A percentile compares a stretch with the other conserved stretches of the same genome.
Evolutionary conservation across 2,113 vertebrate species (phyloP).

Genomic region (Gavia stellata): DNA sequence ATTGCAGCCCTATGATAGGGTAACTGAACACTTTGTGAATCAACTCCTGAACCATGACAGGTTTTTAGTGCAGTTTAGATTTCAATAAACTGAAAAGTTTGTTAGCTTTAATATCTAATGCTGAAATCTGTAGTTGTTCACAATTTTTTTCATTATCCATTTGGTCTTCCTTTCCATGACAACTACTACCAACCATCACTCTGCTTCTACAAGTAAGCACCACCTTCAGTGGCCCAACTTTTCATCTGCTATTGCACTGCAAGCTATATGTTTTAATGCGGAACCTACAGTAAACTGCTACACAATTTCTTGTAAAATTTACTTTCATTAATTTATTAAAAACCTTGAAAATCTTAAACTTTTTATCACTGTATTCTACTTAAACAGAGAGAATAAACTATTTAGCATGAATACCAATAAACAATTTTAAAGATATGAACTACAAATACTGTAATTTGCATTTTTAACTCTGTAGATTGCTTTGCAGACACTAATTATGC

Average conservation of each 20-base stretch:
- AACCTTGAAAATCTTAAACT: background rate
- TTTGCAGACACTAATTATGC: background rate
- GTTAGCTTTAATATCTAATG: background rate
- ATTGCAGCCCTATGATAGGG: background rate
- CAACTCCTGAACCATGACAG: background rate
- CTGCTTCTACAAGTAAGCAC: background rate
- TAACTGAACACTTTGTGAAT: background rate
- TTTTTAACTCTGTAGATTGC: background rate
- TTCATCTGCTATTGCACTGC: background rate
- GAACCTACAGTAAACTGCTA: background rate
- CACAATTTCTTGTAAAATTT: background rate
- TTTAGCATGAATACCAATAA: background rate
- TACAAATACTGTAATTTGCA: no score
- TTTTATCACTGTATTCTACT: background rate
- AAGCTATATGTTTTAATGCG: background rate
- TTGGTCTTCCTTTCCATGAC: background rate
- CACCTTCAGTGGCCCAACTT: background rate
- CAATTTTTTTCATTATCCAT: background rate
- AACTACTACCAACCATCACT: background rate
- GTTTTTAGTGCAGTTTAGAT: background rate
- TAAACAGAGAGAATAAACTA: background rate
- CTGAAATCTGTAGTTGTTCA: background rate
- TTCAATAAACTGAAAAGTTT: background rate
- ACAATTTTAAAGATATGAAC: background rate
- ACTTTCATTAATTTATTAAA: background rate